Evolutionary conservation across 92 coral and sea anemone genomes (phyloP).

Genomic region (Montipora capitata): DNA sequence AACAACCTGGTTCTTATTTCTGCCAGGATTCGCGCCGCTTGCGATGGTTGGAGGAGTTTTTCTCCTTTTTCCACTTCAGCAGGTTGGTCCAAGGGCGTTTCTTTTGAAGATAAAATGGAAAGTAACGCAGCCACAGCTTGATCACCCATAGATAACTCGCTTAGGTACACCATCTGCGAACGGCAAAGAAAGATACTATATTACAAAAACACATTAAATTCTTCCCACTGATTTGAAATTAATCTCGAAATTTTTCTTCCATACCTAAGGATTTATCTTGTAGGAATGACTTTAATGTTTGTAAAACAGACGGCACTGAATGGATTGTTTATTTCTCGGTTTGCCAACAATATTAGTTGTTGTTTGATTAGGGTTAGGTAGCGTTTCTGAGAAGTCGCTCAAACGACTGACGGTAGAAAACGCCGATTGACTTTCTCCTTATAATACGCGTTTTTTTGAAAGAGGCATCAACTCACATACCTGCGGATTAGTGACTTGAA

Average conservation of each 20-base stretch:
- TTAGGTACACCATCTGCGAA: conserved; percentile 69
- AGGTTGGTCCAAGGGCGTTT: conserved; percentile 30
- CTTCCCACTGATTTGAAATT: not conserved
- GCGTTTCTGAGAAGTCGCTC: too few relatives aligned
- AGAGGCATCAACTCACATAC: conserved; percentile 14
- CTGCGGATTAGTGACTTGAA: conserved; percentile 64
- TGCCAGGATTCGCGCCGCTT: conserved; percentile 83
- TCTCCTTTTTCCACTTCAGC: conserved; percentile 1
- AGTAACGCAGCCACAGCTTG: conserved; percentile 75
- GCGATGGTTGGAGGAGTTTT: conserved; percentile 32
- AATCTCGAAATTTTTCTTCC: not conserved
- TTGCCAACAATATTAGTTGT: not conserved
- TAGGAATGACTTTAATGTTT: too few relatives aligned
- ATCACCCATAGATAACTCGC: conserved; percentile 65
- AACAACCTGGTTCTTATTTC: conserved; percentile 93
- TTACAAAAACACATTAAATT: not conserved
- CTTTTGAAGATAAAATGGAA: conserved; percentile 65
- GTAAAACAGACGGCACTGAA: too few relatives aligned
- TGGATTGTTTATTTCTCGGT: too few relatives aligned
- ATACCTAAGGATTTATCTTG: too few relatives aligned
- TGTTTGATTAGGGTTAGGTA: too few relatives aligned
- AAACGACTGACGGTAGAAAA: not conserved
- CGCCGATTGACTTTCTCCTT: not conserved
- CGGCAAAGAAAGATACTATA: not conserved
- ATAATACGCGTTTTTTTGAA: not conserved